Evolutionary conservation across 2,797 vertebrate species (phyloP).

Genomic region (Phyllotis vaccarum): DNA sequence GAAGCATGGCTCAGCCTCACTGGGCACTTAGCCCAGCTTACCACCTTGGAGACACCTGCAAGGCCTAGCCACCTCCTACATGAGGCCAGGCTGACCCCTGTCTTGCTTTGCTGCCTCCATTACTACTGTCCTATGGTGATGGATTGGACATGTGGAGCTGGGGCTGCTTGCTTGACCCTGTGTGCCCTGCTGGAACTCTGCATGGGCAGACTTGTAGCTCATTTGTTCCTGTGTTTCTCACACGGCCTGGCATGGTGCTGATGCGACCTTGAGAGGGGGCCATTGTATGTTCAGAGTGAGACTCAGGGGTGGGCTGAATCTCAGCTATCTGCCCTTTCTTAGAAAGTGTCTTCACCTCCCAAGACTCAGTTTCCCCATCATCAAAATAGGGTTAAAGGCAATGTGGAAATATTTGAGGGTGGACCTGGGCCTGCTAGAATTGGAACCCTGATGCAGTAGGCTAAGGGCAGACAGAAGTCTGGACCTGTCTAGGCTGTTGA

Average conservation of each 20-base stretch:
- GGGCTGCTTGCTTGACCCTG: not conserved
- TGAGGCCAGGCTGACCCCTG: not conserved
- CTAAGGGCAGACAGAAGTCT: not conserved
- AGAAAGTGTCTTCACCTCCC: not conserved
- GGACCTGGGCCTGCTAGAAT: not conserved
- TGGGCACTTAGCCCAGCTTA: not conserved
- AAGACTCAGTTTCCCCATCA: conserved; percentile 25
- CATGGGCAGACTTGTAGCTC: not conserved
- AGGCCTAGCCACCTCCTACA: not conserved
- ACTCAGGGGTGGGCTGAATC: not conserved
- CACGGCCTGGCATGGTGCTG: not conserved
- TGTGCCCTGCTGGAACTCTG: not conserved
- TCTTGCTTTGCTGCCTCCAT: not conserved
- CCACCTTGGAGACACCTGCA: not conserved
- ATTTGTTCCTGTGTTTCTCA: not conserved
- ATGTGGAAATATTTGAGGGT: not conserved
- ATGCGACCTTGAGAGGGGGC: not conserved
- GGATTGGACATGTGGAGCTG: not conserved
- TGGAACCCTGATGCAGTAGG: not conserved
- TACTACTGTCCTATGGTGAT: not conserved
- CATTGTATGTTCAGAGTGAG: not conserved
- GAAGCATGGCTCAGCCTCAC: conserved; percentile 64
- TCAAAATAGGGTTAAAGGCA: not conserved
- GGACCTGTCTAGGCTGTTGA: not conserved
- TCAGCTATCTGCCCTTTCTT: not conserved